Percentiles rank a stretch among this genome's conserved stretches.
These are phyloP conservation scores for Salminus brasiliensis DNA, from an alignment of 2,113 vertebrate species.

Conservation along the genomic window DNA sequence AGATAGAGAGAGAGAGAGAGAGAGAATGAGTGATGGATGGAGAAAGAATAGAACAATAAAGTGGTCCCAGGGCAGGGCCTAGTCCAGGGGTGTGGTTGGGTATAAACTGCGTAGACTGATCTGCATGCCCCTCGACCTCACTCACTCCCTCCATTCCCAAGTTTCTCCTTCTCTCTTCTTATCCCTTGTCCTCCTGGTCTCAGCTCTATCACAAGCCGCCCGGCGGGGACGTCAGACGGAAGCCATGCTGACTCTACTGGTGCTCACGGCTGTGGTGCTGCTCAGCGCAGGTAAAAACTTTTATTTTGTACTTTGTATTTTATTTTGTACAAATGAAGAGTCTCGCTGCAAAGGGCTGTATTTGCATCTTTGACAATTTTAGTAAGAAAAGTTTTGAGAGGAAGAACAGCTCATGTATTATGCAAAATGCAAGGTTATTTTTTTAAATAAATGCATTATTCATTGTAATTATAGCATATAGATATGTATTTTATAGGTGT, in stretches of 20 bases:
- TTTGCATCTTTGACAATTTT: no score
- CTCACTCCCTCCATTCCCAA: slow-evolving; percentile 52
- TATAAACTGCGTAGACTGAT: slow-evolving; percentile 74
- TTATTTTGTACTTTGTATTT: no score
- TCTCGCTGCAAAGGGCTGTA: no score
- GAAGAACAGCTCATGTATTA: no score
- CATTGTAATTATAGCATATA: no score
- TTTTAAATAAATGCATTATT: no score
- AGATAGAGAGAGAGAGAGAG: no score
- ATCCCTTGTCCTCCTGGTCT: slow-evolving; percentile 37
- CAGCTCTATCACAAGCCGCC: slow-evolving; percentile 34
- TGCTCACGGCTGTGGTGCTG: slow-evolving; percentile 69
- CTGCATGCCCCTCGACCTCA: slow-evolving; percentile 64
- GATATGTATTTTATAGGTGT: no score
- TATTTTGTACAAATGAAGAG: no score
- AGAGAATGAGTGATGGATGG: background rate
- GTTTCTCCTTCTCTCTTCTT: slow-evolving; percentile 40
- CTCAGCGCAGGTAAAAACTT: slow-evolving; percentile 74
- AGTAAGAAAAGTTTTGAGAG: no score
- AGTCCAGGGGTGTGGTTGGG: slow-evolving; percentile 72
- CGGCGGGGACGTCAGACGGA: slow-evolving; percentile 48
- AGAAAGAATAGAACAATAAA: slow-evolving; percentile 10
- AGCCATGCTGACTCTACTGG: slow-evolving; percentile 75
- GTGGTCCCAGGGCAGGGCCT: slow-evolving; percentile 49
- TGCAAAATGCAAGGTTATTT: no score